phyloP scores from a whole-genome alignment of 2,888 invertebrate genomes.

The Parnassius apollo region DNA sequence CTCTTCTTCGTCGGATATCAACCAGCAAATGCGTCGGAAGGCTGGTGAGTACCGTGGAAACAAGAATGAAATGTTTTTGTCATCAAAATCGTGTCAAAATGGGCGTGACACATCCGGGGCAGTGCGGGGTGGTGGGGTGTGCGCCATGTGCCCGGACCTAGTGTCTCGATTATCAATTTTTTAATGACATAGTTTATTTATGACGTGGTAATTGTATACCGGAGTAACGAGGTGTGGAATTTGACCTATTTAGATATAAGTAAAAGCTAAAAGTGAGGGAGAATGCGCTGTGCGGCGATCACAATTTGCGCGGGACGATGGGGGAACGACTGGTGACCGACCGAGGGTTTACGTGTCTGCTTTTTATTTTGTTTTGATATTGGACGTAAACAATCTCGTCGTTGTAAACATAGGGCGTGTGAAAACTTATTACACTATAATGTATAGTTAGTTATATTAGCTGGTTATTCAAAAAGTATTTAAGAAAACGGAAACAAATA shows the following conservation, averaged over 20 bases:
- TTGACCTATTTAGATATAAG: constrained; percentile 30
- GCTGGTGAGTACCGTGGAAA: constrained; percentile 78
- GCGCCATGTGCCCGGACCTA: constrained; percentile 57
- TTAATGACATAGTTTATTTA: constrained; percentile 46
- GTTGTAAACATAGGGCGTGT: not conserved
- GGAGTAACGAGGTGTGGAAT: constrained; percentile 27
- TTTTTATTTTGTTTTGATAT: constrained; percentile 23
- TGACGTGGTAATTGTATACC: constrained; percentile 42
- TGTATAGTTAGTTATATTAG: no score
- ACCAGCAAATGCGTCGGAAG: constrained; percentile 91
- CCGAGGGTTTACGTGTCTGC: constrained; percentile 3
- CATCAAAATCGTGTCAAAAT: constrained; percentile 26
- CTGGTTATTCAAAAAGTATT: no score
- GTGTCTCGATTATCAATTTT: constrained; percentile 50
- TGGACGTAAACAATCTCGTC: constrained; percentile 17
- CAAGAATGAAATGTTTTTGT: constrained; percentile 17
- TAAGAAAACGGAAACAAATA: no score
- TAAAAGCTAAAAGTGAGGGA: constrained; percentile 11
- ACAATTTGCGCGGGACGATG: constrained; percentile 23
- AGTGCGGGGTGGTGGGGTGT: constrained; percentile 44
- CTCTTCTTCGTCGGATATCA: constrained; percentile 89
- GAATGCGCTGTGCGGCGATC: constrained; percentile 4
- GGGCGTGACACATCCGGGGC: constrained; percentile 57
- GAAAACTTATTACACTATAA: no score
- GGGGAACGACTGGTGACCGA: constrained; percentile 9